Base-by-base conservation (phyloP, 2,888 invertebrate species). In the Pterostichus madidus region DNA sequence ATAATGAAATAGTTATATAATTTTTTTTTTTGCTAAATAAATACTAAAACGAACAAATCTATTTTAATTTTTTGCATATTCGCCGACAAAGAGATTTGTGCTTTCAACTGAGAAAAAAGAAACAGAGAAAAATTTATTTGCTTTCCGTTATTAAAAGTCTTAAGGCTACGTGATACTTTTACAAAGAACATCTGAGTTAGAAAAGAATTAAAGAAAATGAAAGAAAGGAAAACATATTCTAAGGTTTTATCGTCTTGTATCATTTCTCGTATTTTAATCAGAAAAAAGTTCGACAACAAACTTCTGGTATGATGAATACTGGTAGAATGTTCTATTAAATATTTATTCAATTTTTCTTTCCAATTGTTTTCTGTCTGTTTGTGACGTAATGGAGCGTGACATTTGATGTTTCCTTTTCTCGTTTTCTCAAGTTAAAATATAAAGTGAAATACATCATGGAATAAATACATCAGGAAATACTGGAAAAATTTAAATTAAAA, bases 121-220 rank as follows among this genome's bases (percentile, higher is more conserved):
- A 59, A 59, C 59, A 59, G 13, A 49, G 49, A 49, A 49, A 49
- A 49, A 59, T 59, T 8, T 59, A 59, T 59, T 59, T 59, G 8
- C 59, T 59, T 31, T 59, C 8, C 10, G 1, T 59, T 59, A 17
- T 17, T 59, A 59, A 59, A 59, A 59, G 59, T 59, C 59, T 49
- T 49, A 49, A 13, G 10, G 49, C 49, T 59, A 31, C 59, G 59
- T 31, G 31, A 59, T 32, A 59, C 59, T 59, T 49, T 31, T 59
- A 59, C 59, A 59, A 31, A 59, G 59, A 59, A 59, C 59, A 10
- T 59, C 11, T 3, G 31, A 59, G 59, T 31, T 59, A 11, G 24
- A 49, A 59, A 31, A n/a, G 31, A 59, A 59, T 59, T 59, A 59
- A 59, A 59, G 56, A 56, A 24, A 59, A 31, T 49, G n/a, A n/a